These are phyloP conservation scores for Flexamia atlantica DNA, from an alignment of 2,888 invertebrate genomes.

Conservation along the genomic window DNA sequence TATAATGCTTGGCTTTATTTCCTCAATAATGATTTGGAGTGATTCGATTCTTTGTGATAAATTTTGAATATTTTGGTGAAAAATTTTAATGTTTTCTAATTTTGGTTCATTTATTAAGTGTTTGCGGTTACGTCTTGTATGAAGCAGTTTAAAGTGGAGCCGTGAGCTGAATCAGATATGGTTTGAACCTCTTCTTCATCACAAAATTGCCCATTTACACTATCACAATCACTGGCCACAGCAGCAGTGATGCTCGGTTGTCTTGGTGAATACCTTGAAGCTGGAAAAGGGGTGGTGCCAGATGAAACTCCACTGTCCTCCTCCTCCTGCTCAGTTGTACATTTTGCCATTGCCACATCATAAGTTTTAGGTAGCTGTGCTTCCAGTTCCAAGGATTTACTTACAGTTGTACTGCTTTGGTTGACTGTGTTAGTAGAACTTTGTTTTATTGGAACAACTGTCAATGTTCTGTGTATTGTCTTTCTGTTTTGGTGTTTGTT, in stretches of 20 bases:
- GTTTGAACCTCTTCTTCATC: background rate
- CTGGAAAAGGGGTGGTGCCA: background rate
- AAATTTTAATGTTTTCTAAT: background rate
- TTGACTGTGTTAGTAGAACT: background rate
- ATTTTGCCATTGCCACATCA: background rate
- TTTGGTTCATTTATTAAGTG: background rate
- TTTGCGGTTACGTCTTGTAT: background rate
- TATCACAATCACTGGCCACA: background rate
- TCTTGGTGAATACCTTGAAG: background rate
- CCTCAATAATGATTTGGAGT: background rate
- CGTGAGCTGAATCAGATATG: background rate
- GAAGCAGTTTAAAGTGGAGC: conserved; percentile 9
- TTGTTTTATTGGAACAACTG: background rate
- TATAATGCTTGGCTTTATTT: conserved; percentile 3
- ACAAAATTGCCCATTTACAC: background rate
- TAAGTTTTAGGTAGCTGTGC: background rate
- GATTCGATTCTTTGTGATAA: background rate
- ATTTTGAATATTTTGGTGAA: too few relatives aligned
- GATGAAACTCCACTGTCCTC: background rate
- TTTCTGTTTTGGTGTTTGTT: background rate
- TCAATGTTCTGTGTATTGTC: background rate
- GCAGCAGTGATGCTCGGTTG: background rate
- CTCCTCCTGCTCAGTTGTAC: background rate
- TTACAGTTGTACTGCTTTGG: background rate
- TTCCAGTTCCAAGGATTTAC: background rate